A percentile compares a stretch with the other conserved stretches of the same genome.
Evolutionary conservation across 2,888 invertebrate species (phyloP).

Genomic region (Rhodophaea formosa): DNA sequence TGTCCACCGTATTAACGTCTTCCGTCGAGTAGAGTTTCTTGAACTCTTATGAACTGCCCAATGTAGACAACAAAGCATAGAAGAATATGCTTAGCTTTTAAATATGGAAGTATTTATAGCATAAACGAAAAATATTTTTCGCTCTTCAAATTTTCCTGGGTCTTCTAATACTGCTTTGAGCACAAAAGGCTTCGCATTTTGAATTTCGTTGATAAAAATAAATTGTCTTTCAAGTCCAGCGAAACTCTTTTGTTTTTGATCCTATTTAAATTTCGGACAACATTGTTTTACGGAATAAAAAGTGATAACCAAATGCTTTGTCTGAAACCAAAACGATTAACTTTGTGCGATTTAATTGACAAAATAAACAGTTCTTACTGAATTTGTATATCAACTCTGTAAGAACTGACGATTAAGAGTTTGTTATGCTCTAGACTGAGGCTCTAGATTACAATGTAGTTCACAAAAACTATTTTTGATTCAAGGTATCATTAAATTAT

Average conservation of each 20-base stretch:
- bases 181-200: neutral
- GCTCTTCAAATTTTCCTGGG: neutral
- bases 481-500: no score
- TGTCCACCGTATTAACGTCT: no score
- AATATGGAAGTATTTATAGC: no score
- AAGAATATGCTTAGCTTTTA: no score
- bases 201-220: neutral
- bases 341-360: neutral
- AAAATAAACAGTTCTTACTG: neutral
- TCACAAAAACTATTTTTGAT: no score
- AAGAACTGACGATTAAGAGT: no score
- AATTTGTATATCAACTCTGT: no score
- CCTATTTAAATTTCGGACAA: neutral
- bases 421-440: no score
- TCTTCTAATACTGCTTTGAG: neutral
- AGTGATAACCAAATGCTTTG: neutral
- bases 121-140: neutral
- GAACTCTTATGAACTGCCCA: no score
- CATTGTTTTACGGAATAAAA: neutral
- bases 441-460: no score
- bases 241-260: neutral
- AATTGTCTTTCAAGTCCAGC: neutral
- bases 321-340: neutral
- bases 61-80: no score
- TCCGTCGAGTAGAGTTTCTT: no score